phyloP scores from a whole-genome alignment of 2,113 vertebrate genomes.

The Cyprinodon brontotheroides region DNA sequence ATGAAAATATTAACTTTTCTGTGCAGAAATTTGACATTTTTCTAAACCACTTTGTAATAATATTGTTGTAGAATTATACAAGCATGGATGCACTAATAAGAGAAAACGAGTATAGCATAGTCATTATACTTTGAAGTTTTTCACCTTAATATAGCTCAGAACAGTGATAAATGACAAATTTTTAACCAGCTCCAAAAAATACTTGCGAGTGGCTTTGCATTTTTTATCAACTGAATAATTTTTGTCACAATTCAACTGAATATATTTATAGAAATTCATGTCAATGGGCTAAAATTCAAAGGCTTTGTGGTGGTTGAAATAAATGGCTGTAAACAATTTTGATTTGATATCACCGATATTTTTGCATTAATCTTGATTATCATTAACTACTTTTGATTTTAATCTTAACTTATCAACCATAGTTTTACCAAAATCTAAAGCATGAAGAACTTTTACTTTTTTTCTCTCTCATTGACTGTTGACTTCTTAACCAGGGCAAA shows the following conservation, averaged over 20 bases:
- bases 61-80: not conserved
- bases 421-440: constrained; percentile 35
- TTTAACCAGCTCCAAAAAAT: constrained; percentile 10
- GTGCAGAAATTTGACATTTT: not conserved
- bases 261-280: not conserved
- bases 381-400: constrained; percentile 22
- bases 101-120: too few species aligned
- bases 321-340: constrained; percentile 13
- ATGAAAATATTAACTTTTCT: not conserved
- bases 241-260: not conserved
- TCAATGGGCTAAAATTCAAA: constrained; percentile 26
- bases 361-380: constrained; percentile 17
- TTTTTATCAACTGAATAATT: not conserved
- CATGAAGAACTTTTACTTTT: constrained; percentile 50
- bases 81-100: constrained; percentile 5
- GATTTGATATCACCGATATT: not conserved
- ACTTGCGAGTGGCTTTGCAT: not conserved
- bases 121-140: not conserved
- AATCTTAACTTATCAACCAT: constrained; percentile 20
- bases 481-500: constrained; percentile 81
- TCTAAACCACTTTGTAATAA: not conserved
- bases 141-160: constrained; percentile 1
- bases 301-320: constrained; percentile 19
- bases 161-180: not conserved
- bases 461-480: constrained; percentile 62